Percentiles rank a stretch among this genome's conserved stretches.
phyloP scores from a whole-genome alignment of 2,113 vertebrate genomes.

The Atractosteus spatula region DNA sequence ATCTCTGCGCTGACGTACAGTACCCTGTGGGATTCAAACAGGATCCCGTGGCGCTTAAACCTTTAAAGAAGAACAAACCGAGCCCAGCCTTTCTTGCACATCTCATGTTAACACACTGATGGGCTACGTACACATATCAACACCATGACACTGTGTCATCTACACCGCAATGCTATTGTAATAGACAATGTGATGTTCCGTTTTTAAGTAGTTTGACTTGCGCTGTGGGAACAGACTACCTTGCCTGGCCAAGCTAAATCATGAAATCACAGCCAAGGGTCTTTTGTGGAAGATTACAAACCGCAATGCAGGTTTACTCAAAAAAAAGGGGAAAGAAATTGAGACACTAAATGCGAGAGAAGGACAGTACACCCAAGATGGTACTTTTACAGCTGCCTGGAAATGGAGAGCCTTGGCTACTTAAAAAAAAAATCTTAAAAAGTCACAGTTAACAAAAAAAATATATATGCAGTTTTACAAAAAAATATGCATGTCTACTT shows the following conservation, averaged over 20 bases:
- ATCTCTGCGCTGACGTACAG: too few relatives aligned
- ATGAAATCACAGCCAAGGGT: constrained; percentile 26
- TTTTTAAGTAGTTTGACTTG: constrained; percentile 34
- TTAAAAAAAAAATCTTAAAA: constrained; percentile 26
- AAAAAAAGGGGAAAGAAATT: neutral
- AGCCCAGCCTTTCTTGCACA: neutral
- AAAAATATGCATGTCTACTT: constrained; percentile 87
- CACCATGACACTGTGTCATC: constrained; percentile 40
- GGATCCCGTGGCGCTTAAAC: too few relatives aligned
- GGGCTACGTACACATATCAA: constrained; percentile 34
- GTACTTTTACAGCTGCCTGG: constrained; percentile 13
- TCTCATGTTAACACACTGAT: constrained; percentile 23
- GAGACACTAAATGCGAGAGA: neutral
- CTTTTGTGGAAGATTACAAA: constrained; percentile 26
- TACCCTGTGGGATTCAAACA: too few relatives aligned
- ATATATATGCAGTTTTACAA: constrained; percentile 77
- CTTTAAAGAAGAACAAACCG: too few relatives aligned
- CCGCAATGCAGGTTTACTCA: constrained; percentile 21
- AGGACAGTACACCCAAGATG: constrained; percentile 11
- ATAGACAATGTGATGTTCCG: constrained; percentile 46
- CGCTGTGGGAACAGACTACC: constrained; percentile 32
- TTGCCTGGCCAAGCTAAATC: constrained; percentile 27
- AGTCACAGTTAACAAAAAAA: constrained; percentile 31
- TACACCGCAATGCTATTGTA: constrained; percentile 32
- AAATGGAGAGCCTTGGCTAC: constrained; percentile 18